Base-by-base conservation (phyloP, 2,888 invertebrate species). In the Apamea anceps region DNA sequence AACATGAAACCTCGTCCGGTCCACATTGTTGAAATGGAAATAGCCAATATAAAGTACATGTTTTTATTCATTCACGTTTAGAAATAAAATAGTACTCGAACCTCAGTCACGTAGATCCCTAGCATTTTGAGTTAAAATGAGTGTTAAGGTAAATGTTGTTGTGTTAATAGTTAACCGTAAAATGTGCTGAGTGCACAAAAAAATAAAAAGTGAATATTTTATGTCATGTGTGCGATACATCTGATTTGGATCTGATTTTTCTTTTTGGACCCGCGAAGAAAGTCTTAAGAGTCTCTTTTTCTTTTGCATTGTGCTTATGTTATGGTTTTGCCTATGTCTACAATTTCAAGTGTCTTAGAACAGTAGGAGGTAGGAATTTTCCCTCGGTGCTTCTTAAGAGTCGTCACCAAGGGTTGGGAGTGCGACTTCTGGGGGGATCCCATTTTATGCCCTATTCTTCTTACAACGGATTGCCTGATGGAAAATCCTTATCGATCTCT, bases 61-160 rank as follows among this genome's bases (percentile, higher is more conserved):
- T 90, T 63, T 91, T 87, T 86, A 92, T 84, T 91, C 91, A 93
- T 91, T 93, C 90, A 91, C 88, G 91, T 91, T 91, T 93, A 91
- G 88, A 91, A 89, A 85, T 89, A 86, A 88, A 90, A 84, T 87
- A 87, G 87, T 86, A 85, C 67, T 85, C 80, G 86, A 78, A 81
- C 83, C 68, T 81, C 80, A 84, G 80, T 84, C 84, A 89, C 87
- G 87, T 82, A 78, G 81, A 73, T 75, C 79, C 86, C 85, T 74
- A 72, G 66, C 72, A 78, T 74, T 78, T 80, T 84, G 51, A 77
- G 68, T 32, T 45, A 89, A 81, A 87, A 94, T 93, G 93, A 88
- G 85, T 90, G 86, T 75, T 66, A 93, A 93, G 93, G 93, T 93
- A 90, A 88, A 77, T 87, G 79, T 60, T 72, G 15, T 67, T 80